Conservation (phyloP, 1,140 invertebrate genomes). For the Bradynema listronoti region DNA sequence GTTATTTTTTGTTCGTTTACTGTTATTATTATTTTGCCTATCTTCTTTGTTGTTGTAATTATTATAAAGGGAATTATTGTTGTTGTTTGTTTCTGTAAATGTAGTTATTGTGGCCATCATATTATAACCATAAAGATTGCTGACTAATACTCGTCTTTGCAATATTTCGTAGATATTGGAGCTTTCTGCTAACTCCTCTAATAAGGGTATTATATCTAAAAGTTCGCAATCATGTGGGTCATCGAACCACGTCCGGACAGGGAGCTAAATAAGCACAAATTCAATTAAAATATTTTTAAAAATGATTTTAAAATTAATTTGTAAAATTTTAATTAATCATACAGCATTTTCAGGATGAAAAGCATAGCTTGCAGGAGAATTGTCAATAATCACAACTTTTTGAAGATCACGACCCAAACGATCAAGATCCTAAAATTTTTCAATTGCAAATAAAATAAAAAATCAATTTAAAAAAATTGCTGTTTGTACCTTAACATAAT, state of each 20-base stretch:
- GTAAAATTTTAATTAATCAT: slow-evolving; percentile 56
- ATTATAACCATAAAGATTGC: too few species aligned
- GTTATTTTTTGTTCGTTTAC: too few species aligned
- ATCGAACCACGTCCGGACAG: slow-evolving; percentile 93
- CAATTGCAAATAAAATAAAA: slow-evolving; percentile 9
- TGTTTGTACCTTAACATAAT: slow-evolving; percentile 77
- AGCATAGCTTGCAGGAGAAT: slow-evolving; percentile 97
- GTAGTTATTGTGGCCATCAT: too few species aligned
- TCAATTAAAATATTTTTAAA: not conserved
- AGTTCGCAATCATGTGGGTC: slow-evolving; percentile 90
- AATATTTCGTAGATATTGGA: too few species aligned
- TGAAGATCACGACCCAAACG: slow-evolving; percentile 88
- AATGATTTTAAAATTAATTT: slow-evolving; percentile 4
- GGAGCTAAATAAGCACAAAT: slow-evolving; percentile 67
- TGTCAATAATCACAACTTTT: slow-evolving; percentile 96
- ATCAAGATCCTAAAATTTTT: slow-evolving; percentile 72
- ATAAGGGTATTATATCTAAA: slow-evolving; percentile 85
- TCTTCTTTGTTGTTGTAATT: too few species aligned
- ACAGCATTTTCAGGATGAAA: slow-evolving; percentile 99
- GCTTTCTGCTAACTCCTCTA: slow-evolving; percentile 87
- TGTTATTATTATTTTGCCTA: too few species aligned
- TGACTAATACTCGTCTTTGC: too few species aligned
- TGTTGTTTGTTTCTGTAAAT: too few species aligned
- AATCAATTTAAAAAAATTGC: slow-evolving; percentile 50
- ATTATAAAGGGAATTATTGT: too few species aligned